phyloP scores from a whole-genome alignment of 1,140 invertebrate genomes.

The Chionoecetes opilio region DNA sequence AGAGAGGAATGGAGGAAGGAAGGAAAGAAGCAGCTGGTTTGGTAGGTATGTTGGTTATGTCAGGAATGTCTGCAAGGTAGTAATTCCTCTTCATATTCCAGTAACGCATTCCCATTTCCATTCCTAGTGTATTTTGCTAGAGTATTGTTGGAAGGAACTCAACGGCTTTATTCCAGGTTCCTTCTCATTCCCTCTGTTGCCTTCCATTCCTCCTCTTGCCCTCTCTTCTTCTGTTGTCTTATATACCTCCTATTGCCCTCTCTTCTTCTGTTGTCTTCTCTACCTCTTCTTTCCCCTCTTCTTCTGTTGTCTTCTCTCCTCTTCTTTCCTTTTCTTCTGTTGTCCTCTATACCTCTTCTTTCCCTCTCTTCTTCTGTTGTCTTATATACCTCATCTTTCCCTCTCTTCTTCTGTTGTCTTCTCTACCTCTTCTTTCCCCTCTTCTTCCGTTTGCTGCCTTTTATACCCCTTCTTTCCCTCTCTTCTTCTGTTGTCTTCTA shows the following conservation, averaged over 20 bases:
- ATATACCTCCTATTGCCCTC: no score
- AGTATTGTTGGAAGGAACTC: neutral
- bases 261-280: neutral
- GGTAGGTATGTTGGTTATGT: neutral
- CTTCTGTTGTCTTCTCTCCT: neutral
- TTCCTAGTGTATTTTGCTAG: neutral
- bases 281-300: neutral
- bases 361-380: neutral
- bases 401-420: neutral
- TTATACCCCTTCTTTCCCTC: neutral
- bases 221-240: no score
- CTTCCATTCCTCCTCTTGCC: neutral
- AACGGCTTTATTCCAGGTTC: neutral
- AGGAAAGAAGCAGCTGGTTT: conserved; percentile 13
- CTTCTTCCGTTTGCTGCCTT: neutral
- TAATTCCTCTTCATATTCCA: conserved; percentile 1
- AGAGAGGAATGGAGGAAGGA: neutral
- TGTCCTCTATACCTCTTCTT: neutral
- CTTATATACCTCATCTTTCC: neutral
- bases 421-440: neutral
- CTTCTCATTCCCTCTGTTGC: neutral
- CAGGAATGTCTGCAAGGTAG: neutral
- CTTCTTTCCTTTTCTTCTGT: neutral
- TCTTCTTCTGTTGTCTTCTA: neutral
- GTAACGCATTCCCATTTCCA: neutral